Evolutionary conservation across 2,113 vertebrate genomes (phyloP).

Genomic region (Pelecanus crispus): DNA sequence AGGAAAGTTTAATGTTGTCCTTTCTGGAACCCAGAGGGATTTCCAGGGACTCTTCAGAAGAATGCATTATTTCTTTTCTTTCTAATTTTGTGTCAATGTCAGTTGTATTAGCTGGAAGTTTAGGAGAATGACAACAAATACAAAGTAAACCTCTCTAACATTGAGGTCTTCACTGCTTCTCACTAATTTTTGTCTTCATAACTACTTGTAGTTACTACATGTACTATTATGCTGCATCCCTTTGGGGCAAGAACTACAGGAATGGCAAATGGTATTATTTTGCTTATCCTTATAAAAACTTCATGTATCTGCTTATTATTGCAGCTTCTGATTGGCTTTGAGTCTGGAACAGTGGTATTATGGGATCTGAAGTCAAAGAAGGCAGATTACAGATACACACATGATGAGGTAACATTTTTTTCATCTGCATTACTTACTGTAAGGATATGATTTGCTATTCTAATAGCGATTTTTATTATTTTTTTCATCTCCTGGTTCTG

Average conservation of each 20-base stretch:
- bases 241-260: conserved; percentile 19
- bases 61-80: background rate
- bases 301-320: conserved; percentile 48
- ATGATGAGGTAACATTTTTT: conserved; percentile 88
- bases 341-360: conserved; percentile 92
- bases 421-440: background rate
- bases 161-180: background rate
- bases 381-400: conserved; percentile 95
- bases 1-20: background rate
- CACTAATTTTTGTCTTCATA: background rate
- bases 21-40: background rate
- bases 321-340: conserved; percentile 98
- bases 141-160: background rate
- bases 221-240: background rate
- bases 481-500: background rate
- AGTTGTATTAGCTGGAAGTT: background rate
- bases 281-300: background rate
- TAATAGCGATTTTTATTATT: background rate
- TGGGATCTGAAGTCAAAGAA: conserved; percentile 99
- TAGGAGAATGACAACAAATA: background rate
- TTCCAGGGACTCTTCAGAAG: background rate
- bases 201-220: background rate
- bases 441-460: background rate
- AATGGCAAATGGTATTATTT: conserved; percentile 1
- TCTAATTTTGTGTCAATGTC: background rate